These are phyloP conservation scores for Selene dorsalis DNA, from an alignment of 2,797 vertebrate species.

Conservation along the genomic window DNA sequence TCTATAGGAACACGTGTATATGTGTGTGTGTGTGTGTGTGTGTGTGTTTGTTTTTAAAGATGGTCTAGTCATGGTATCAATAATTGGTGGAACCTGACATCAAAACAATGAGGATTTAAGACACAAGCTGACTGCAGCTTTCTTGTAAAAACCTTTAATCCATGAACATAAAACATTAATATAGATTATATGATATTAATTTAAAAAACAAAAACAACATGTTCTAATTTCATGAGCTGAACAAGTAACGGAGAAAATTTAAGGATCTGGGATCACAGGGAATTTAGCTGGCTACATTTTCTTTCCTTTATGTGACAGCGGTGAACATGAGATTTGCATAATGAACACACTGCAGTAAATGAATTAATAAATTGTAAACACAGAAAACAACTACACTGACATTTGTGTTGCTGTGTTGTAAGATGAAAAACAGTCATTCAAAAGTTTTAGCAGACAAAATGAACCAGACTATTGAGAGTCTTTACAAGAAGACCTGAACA, in stretches of 20 bases:
- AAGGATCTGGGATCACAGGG: not conserved
- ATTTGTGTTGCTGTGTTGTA: not conserved
- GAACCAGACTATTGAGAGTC: not conserved
- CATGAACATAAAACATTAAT: no score
- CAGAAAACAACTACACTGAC: not conserved
- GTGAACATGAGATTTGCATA: not conserved
- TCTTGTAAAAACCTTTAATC: no score
- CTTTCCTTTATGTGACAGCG: not conserved
- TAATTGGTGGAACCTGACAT: not conserved
- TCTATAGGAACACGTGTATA: constrained; percentile 12
- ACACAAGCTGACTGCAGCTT: no score
- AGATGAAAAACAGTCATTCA: not conserved
- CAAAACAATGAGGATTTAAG: not conserved
- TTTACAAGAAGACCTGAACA: not conserved
- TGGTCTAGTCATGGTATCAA: not conserved
- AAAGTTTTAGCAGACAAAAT: not conserved
- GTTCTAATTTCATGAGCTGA: no score
- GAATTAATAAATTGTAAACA: not conserved
- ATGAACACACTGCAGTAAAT: not conserved
- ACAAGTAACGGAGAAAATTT: not conserved
- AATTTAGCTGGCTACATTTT: not conserved
- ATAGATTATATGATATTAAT: no score
- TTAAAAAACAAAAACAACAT: no score
- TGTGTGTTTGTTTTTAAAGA: not conserved
- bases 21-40: constrained; percentile 13